These are phyloP conservation scores for Oxyura jamaicensis DNA, from an alignment of 2,113 vertebrate species.

Conservation along the genomic window DNA sequence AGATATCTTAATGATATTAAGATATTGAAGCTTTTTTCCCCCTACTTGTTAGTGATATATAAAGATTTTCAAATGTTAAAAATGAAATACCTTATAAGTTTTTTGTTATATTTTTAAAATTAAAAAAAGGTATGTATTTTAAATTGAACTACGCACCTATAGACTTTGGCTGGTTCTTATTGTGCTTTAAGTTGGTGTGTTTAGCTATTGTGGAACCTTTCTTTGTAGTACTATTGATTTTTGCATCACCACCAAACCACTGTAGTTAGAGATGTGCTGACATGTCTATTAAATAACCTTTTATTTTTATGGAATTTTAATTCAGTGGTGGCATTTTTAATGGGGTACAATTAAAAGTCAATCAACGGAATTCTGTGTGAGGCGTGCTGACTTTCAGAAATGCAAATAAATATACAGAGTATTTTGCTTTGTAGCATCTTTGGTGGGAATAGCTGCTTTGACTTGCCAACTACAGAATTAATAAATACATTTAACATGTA, in stretches of 20 bases:
- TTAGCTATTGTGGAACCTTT: not conserved
- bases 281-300: not conserved
- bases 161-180: not conserved
- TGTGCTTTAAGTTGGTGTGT: not conserved
- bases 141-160: rapidly evolving
- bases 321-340: not conserved
- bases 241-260: not conserved
- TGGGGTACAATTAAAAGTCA: not conserved
- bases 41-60: rapidly evolving
- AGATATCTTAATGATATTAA: too few species aligned
- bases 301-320: not conserved
- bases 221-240: not conserved
- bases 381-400: not conserved
- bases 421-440: not conserved
- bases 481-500: not conserved
- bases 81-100: not conserved
- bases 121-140: too few species aligned
- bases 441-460: not conserved
- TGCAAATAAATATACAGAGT: not conserved
- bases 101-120: too few species aligned
- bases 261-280: not conserved
- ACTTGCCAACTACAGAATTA: not conserved
- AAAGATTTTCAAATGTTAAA: not conserved
- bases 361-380: not conserved
- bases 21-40: not conserved